Conservation (phyloP, 2,888 invertebrate species). For the Hemaris fuciformis region DNA sequence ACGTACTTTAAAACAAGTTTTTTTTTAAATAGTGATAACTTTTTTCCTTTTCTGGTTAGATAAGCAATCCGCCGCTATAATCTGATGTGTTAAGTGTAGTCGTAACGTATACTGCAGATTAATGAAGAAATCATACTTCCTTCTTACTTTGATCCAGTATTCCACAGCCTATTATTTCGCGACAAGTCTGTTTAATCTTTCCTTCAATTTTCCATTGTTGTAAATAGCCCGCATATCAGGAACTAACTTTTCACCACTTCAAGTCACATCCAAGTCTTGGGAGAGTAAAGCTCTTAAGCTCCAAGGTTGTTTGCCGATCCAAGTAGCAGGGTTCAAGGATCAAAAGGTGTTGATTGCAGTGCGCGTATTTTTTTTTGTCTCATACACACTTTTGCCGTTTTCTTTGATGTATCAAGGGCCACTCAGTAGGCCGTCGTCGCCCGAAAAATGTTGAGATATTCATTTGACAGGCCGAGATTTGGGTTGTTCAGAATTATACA, state of each 20-base stretch:
- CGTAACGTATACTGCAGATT: too few relatives aligned
- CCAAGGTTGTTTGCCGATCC: background rate
- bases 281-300: background rate
- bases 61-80: too few relatives aligned
- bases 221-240: background rate
- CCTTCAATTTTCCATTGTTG: too few relatives aligned
- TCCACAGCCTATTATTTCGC: too few relatives aligned
- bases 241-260: background rate
- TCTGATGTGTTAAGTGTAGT: too few relatives aligned
- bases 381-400: slow-evolving; percentile 16
- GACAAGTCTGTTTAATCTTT: too few relatives aligned
- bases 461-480: slow-evolving; percentile 21
- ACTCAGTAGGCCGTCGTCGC: slow-evolving; percentile 41
- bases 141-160: too few relatives aligned
- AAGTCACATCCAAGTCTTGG: background rate
- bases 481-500: slow-evolving; percentile 13
- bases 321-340: background rate
- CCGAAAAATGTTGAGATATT: slow-evolving; percentile 34
- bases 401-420: slow-evolving; percentile 47
- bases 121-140: too few relatives aligned
- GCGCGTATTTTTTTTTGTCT: slow-evolving; percentile 12
- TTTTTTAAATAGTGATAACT: too few relatives aligned
- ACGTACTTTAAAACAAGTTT: too few relatives aligned
- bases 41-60: too few relatives aligned
- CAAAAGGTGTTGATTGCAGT: slow-evolving; percentile 16